These are phyloP conservation scores for Ranitomeya variabilis DNA, from an alignment of 2,113 vertebrate genomes.

Conservation along the genomic window DNA sequence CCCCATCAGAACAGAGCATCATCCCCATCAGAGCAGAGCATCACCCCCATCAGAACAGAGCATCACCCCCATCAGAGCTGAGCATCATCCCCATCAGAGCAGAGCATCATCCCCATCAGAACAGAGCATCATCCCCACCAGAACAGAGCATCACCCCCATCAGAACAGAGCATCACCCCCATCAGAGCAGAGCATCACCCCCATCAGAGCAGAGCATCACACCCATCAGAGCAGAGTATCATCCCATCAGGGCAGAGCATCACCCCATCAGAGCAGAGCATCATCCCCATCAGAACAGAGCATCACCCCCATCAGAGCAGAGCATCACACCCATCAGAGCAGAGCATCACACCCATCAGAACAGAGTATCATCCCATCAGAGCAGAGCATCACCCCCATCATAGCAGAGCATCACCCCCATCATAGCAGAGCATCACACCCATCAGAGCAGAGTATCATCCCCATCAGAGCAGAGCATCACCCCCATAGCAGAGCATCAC, in stretches of 20 bases:
- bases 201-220: conserved; percentile 1
- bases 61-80: not conserved
- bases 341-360: not conserved
- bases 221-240: not conserved
- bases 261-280: not conserved
- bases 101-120: not conserved
- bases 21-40: not conserved
- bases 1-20: not conserved
- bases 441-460: not conserved
- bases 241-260: not conserved
- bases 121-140: not conserved
- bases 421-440: not conserved
- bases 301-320: not conserved
- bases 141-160: not conserved
- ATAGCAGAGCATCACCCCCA: not conserved
- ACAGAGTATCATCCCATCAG: not conserved
- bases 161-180: not conserved
- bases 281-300: conserved; percentile 6
- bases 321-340: not conserved
- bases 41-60: not conserved
- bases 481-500: not conserved
- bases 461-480: not conserved
- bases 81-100: not conserved
- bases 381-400: not conserved
- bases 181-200: not conserved